phyloP scores from a whole-genome alignment of 2,888 invertebrate genomes.

The Sarcophaga caerulescens region DNA sequence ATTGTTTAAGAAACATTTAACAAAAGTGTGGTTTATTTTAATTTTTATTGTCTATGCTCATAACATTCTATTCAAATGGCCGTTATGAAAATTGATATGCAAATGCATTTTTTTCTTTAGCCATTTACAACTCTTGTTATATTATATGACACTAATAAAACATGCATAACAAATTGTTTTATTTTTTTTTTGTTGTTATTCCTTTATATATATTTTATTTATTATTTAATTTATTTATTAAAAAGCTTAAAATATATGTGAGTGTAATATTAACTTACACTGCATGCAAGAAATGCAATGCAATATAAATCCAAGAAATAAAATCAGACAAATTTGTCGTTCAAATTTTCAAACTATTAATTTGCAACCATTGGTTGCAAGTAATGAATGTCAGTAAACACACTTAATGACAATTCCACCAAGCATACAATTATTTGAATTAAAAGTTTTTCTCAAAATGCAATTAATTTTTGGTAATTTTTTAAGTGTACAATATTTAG shows the following conservation, averaged over 20 bases:
- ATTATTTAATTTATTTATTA: conserved; percentile 28
- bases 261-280: not conserved
- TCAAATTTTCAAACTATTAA: conserved; percentile 24
- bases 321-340: conserved; percentile 23
- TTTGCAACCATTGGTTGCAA: conserved; percentile 34
- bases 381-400: conserved; percentile 3
- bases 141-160: conserved; percentile 50
- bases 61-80: not conserved
- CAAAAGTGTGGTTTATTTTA: not conserved
- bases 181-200: not conserved
- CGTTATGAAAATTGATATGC: conserved; percentile 14
- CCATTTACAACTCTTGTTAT: not conserved
- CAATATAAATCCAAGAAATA: not conserved
- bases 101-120: not conserved
- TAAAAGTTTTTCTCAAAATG: too few species aligned
- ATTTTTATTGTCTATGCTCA: conserved; percentile 1
- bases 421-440: not conserved
- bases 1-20: too few species aligned
- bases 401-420: not conserved
- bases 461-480: not conserved
- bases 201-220: not conserved
- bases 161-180: conserved; percentile 50
- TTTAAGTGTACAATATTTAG: too few species aligned
- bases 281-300: not conserved
- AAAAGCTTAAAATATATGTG: not conserved